A percentile compares a stretch with the other conserved stretches of the same genome.
Conservation (phyloP, 2,888 invertebrate species). For the Euphydryas editha region DNA sequence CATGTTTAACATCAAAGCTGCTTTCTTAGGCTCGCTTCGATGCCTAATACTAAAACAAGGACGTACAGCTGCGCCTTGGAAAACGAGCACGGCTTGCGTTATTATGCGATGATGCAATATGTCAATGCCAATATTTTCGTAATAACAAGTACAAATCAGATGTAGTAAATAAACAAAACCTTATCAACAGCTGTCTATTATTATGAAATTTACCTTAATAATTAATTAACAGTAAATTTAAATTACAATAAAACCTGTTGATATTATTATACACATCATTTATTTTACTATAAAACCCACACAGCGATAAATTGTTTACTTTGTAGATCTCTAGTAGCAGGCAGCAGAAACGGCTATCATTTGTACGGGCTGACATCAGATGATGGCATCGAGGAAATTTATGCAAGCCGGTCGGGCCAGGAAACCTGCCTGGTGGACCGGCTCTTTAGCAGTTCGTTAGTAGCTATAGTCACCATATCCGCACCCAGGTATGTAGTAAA, state of each 20-base stretch:
- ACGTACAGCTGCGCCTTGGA: slow-evolving; percentile 49
- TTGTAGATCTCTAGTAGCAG: slow-evolving; percentile 94
- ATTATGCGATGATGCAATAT: slow-evolving; percentile 73
- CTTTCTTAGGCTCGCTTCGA: not conserved
- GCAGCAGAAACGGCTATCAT: slow-evolving; percentile 95
- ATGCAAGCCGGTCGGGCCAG: slow-evolving; percentile 92
- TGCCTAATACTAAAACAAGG: slow-evolving; percentile 7
- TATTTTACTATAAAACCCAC: no score
- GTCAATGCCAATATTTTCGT: slow-evolving; percentile 72
- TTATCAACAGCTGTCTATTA: not conserved
- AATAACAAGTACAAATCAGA: slow-evolving; percentile 50
- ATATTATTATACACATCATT: no score
- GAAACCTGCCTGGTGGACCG: slow-evolving; percentile 97
- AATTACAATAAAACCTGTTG: no score
- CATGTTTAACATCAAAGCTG: slow-evolving; percentile 17
- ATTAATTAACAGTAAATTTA: no score
- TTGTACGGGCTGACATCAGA: slow-evolving; percentile 92
- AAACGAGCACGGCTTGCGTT: slow-evolving; percentile 40
- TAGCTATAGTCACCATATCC: slow-evolving; percentile 96
- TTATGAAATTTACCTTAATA: no score
- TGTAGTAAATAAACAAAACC: slow-evolving; percentile 58
- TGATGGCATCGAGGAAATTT: slow-evolving; percentile 94
- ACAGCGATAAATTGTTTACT: not conserved
- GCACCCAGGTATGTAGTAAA: slow-evolving; percentile 89
- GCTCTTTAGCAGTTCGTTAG: slow-evolving; percentile 97